Conservation (phyloP, 2,888 invertebrate species). For the Drosophila buzzatii region DNA sequence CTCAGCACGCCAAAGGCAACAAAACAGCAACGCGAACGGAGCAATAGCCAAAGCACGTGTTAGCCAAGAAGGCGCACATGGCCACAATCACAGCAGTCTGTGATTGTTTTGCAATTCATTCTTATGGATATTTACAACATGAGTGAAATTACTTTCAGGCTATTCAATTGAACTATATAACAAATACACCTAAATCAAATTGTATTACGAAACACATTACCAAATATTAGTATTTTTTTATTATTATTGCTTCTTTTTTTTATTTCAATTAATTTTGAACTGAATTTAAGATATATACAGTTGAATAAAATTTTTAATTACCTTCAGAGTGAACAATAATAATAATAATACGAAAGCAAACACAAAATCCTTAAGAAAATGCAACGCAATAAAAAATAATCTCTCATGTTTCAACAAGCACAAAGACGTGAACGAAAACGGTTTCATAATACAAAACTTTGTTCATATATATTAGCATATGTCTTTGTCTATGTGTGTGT, state of each 20-base stretch:
- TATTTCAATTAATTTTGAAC: neutral
- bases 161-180: too few species aligned
- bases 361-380: neutral
- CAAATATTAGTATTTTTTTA: neutral
- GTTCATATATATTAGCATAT: slow-evolving; percentile 11
- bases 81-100: neutral
- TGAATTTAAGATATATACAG: neutral
- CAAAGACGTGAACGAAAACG: slow-evolving; percentile 48
- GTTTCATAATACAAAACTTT: slow-evolving; percentile 38
- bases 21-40: slow-evolving; percentile 3
- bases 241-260: neutral
- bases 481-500: slow-evolving; percentile 20
- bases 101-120: neutral
- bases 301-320: neutral
- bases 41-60: slow-evolving; percentile 6
- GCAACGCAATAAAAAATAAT: neutral
- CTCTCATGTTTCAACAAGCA: neutral
- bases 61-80: neutral
- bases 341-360: neutral
- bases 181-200: neutral
- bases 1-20: slow-evolving; percentile 25
- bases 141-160: too few species aligned
- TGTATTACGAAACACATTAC: neutral
- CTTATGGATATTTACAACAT: neutral
- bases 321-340: neutral